Base-by-base conservation (phyloP, 1,140 invertebrate species). In the Drosophila nigromelanica region DNA sequence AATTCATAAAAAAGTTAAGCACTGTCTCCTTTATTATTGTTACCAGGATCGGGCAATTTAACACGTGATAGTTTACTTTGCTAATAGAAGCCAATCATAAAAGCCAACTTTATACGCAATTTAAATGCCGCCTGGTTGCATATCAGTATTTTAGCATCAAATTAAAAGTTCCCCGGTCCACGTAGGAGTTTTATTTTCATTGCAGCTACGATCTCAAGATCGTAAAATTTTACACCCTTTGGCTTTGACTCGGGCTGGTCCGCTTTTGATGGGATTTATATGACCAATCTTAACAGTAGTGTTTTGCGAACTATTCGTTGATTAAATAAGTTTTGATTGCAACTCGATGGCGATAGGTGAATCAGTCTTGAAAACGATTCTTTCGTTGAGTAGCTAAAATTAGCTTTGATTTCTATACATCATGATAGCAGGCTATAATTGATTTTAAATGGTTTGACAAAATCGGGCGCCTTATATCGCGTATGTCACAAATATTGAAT, bases 1-100 rank as follows among this genome's bases (percentile, higher is more conserved):
- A 67, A 73, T 78, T 51, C 67, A 64, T 70, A 68, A 63, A 73
- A 69, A 58, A 51, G 18, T 51, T 60, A 71, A 50, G 43, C 40
- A 60, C 59, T 43, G 51, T 12, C 24, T 51, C 55, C 62, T 83
- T 64, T 61, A 37, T 64, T 54, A 35, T 77, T 61, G 52, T 48
- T 74, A 30, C 60, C 42, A 59, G 82, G 63, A 87, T 86, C 76
- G 61, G 30, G 66, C 78, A 54, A 78, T 79, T 87, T 73, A 89
- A 82, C 83, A 89, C 82, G 66, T 89, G 61, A 87, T 89, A 89
- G 83, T 89, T 87, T 82, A 87, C 83, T 83, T 74, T 42, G 83
- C 83, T 77, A 89, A 87, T 87, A 87, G 82, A 87, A 89, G 76
- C 64, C 78, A 66, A 79, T 73, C 82, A 83, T 87, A 83, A 87